These are phyloP conservation scores for rabbit (Oryctolagus cuniculus) DNA, from an alignment of 2,113 vertebrate species.

Conservation along the genomic window mOryCun1.1 NC_091433.1:40175001-40175500, in stretches of 20 bases:
- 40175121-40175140: slow-evolving; percentile 49
- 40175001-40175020: slow-evolving; percentile 68
- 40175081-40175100: slow-evolving; percentile 44
- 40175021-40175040: slow-evolving; percentile 68
- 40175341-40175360: neutral
- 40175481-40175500: too few relatives aligned
- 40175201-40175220: slow-evolving; percentile 8
- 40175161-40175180: slow-evolving; percentile 32
- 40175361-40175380: neutral
- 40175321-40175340: neutral
- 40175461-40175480: neutral
- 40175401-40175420: neutral
- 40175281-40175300: neutral
- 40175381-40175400: neutral
- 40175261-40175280: slow-evolving; percentile 22
- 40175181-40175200: neutral
- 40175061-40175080: slow-evolving; percentile 46
- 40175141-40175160: neutral
- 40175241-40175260: neutral
- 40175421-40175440: neutral
- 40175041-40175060: slow-evolving; percentile 52
- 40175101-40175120: neutral
- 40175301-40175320: neutral
- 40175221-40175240: neutral
- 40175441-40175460: neutral